Base-by-base conservation (phyloP, 2,113 vertebrate genomes). In the Hassar affinis region DNA sequence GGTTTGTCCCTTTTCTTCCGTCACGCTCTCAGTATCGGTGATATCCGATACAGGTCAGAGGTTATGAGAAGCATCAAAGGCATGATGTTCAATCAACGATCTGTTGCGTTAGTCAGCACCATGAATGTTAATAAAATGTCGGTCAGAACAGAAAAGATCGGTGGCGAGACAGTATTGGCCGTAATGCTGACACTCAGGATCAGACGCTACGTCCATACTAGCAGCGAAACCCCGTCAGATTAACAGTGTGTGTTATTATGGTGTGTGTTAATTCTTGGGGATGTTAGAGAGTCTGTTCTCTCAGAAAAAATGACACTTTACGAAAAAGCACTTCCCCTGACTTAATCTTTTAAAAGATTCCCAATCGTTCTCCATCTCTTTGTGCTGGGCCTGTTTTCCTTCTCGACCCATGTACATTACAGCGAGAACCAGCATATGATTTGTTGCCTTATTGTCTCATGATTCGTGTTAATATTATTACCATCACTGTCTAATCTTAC, bases 381-480 rank as follows among this genome's bases (percentile, higher is more conserved):
- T 56, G 51, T 25, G 30, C 74, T 56, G 74, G 74, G 18, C 27
- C 27, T 22, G 9, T 47, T 51, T 57, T 35, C 18, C 49, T 52
- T 22, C 49, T 27, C 45, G 9, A 49, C 49, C 88, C 87, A 92
- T 90, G 83, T 91, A n/a, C 83, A 87, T 82, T 89, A 91, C 87
- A 90, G 35, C 91, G 94, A 90, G 90, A 90, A 88, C 89, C 90
- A 91, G 89, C 87, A 86, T 89, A 89, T 92, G 69, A 89, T 93
- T 92, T 89, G 90, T 94, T 94, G 92, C 92, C 91, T 94, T 88
- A 93, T 89, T 84, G 76, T 51, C 69, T 87, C 78, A 85, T 72
- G 64, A 86, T 85, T 87, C 51, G 84, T 88, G 82, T 88, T 88
- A 85, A 86, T 85, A 86, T 86, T 87, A 85, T 85, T 89, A 82